Base-by-base conservation (phyloP, 2,888 invertebrate genomes). In the Melanchra persicariae region DNA sequence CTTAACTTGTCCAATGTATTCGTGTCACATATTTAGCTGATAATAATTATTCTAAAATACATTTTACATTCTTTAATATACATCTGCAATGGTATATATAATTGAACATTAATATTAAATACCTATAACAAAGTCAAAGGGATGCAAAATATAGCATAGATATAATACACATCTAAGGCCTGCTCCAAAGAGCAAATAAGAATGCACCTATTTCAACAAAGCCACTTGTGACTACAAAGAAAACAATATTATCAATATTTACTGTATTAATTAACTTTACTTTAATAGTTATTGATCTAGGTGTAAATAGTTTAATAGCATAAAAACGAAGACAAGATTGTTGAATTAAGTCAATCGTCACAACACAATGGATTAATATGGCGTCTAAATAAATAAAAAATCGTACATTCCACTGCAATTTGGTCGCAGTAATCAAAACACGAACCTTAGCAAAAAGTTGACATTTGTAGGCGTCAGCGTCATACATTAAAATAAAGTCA, bases 381-480 rank as follows among this genome's bases (percentile, higher is more conserved):
- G 1, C 2, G 1, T 40, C 66, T 22, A 49, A 22, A 61, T 55
- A 47, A 60, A 70, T 54, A 54, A 70, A 68, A 22, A 12, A 47
- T 12, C 1, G 24, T 26, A 37, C 26, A 10, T 47, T 40, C 15
- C 15, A 43, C 5, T 72, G 24, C 49, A 72, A 43, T 55, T 62
- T 57, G 40, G 17, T 22, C 54, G 24, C 34, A 72, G 55, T 62
- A 43, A 72, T 55, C 62, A 62, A 49, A 43, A n/a, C 19, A 57
- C 26, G 43, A 57, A 60, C 45, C 26, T 60, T 30, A 9, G 17
- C 54, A 72, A 71, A 69, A 61, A 24, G 3, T 19, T 49, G 30
- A 37, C 43, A 49, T 72, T 61, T 71, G 45, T 30, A 30, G 70
- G 37, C 45, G 60, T 30, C 52, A 45, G 71, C 30, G 30, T 45